Evolutionary conservation across 2,113 vertebrate species (phyloP), one percentile per base, ranked within the genome.

Genomic region (Nothobranchius furzeri): DNA sequence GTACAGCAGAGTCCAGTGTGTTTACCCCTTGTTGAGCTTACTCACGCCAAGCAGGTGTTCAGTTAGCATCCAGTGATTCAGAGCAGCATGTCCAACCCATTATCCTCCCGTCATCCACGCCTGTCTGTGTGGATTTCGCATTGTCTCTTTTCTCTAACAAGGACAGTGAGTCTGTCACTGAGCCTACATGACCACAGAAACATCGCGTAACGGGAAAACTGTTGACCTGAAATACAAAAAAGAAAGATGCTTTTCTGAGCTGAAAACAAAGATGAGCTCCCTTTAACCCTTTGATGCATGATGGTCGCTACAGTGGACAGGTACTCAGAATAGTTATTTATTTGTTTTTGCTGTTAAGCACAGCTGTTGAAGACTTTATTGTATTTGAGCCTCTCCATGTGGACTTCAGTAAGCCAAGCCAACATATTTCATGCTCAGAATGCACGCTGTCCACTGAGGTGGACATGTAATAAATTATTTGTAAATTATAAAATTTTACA

Each of bases 51-150:
- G 82, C 82, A 87, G 87, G 85, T 88, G 77, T 70, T 76, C 12
- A 15, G 48, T 60, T 79, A 74, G 40, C 70, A 68, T 73, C 76
- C 87, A 84, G 56, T 78, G 68, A 73, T 84, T 87, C 73, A 36
- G 58, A 79, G 68, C 14, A 60, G 83, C 79, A 67, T 85, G 79
- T 83, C 81, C 77, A 83, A 85, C 56, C 73, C 82, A 85, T 90
- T 88, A 84, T 85, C 73, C 62, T 64, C 66, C 60, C 68, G 53
- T 84, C 70, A 70, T 79, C 83, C 88, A 83, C 65, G 86, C 64
- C 71, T 84, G 88, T 87, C 86, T 76, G 59, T 24, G 53, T 50
- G 48, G 36, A 85, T 87, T 87, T 78, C 56, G 25, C 49, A 71
- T 79, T 84, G 79, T 83, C 61, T 55, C 70, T 1, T 56, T 12